Conservation (phyloP, 2,113 vertebrate genomes). For the Raja brachyura region DNA sequence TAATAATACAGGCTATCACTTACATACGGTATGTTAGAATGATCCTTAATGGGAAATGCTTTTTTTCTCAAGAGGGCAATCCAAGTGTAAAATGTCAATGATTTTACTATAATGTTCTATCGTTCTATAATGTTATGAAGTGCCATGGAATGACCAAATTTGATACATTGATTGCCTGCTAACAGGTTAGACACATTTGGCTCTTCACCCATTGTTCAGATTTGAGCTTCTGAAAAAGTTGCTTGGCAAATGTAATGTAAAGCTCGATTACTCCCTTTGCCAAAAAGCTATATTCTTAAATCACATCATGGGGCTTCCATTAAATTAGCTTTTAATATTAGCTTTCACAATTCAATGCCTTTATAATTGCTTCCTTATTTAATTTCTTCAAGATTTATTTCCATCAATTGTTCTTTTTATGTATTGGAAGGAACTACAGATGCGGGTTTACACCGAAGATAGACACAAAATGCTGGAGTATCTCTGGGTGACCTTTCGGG, state of each 20-base stretch:
- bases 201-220: not conserved
- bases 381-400: not conserved
- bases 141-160: not conserved
- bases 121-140: not conserved
- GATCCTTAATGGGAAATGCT: not conserved
- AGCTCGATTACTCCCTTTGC: not conserved
- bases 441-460: too few species aligned
- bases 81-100: not conserved
- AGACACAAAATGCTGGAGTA: too few species aligned
- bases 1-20: not conserved
- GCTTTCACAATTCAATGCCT: not conserved
- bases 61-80: not conserved
- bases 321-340: not conserved
- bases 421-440: too few species aligned
- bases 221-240: not conserved
- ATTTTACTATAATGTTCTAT: not conserved
- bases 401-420: not conserved
- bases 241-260: not conserved
- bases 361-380: not conserved
- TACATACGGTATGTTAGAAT: too few species aligned
- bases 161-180: not conserved
- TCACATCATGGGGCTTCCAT: not conserved
- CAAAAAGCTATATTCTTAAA: not conserved
- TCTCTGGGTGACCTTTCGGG: too few species aligned
- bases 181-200: not conserved